A percentile compares a stretch with the other conserved stretches of the same genome.
phyloP scores from a whole-genome alignment of 2,888 invertebrate species.

The Kryphioiulus occultus region DNA sequence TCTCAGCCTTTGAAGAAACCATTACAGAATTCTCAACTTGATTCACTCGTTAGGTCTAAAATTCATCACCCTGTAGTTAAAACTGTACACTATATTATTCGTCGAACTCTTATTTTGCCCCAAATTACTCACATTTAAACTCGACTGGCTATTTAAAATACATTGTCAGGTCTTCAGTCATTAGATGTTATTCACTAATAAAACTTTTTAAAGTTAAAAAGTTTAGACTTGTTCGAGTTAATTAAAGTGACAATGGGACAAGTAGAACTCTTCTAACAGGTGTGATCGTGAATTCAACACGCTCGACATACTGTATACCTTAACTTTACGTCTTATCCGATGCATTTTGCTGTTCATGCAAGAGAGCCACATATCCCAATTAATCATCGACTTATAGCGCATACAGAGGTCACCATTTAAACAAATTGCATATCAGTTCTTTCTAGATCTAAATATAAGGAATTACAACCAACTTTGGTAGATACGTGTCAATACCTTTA shows the following conservation, averaged over 20 bases:
- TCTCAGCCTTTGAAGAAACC: conserved; percentile 25
- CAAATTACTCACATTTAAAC: background rate
- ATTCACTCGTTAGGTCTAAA: conserved; percentile 32
- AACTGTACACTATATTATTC: background rate
- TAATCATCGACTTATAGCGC: background rate
- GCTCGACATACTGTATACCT: background rate
- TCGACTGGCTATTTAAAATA: background rate
- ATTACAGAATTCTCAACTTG: conserved; percentile 16
- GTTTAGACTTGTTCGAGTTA: no score
- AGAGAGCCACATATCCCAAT: background rate
- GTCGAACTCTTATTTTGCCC: background rate
- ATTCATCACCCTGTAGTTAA: conserved; percentile 2
- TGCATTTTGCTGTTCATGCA: background rate
- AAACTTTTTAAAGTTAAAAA: no score
- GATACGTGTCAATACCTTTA: conserved; percentile 16
- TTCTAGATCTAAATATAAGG: conserved; percentile 30
- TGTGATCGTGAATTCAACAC: background rate
- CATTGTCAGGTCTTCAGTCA: no score
- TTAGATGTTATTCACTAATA: no score
- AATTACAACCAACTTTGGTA: conserved; percentile 18
- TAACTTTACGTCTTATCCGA: background rate
- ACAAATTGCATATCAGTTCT: conserved; percentile 30
- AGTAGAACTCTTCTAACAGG: background rate
- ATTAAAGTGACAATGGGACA: no score
- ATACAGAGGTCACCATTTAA: conserved; percentile 35